Evolutionary conservation across 2,113 vertebrate genomes (phyloP).

Genomic region (Plecotus auritus): DNA sequence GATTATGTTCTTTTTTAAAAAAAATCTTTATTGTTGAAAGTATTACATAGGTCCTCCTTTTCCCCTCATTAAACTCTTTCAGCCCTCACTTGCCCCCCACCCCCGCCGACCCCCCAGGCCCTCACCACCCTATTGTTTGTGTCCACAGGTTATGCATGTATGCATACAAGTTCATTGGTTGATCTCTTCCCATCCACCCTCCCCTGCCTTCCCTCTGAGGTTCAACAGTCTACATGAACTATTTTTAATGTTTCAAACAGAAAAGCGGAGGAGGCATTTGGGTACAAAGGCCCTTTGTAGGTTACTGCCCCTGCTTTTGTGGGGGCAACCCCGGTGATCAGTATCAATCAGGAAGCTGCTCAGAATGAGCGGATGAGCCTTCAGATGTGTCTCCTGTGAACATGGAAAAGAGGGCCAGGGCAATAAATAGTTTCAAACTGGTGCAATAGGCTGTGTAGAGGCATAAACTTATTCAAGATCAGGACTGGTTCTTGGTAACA

Average conservation of each 20-base stretch:
- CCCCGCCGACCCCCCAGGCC: too few species aligned
- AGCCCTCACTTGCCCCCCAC: too few species aligned
- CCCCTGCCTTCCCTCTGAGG: too few species aligned
- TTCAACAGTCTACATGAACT: not conserved
- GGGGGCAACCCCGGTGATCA: not conserved
- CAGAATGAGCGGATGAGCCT: not conserved
- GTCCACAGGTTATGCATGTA: too few species aligned
- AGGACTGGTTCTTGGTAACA: not conserved
- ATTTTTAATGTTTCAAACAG: not conserved
- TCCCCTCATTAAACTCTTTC: too few species aligned
- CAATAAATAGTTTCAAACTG: not conserved
- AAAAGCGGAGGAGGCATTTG: not conserved
- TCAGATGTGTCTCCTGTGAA: not conserved
- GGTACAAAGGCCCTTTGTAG: not conserved
- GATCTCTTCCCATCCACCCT: too few species aligned
- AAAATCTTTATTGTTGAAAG: too few species aligned
- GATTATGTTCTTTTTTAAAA: too few species aligned
- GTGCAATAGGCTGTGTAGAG: not conserved
- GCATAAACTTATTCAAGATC: not conserved
- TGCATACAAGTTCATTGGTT: too few species aligned
- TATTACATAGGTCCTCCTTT: too few species aligned
- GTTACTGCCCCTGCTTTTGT: not conserved
- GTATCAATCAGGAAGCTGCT: not conserved
- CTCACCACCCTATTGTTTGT: too few species aligned
- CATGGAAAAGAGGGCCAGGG: not conserved